phyloP scores from a whole-genome alignment of 2,888 invertebrate species.

The Eilema caniola region DNA sequence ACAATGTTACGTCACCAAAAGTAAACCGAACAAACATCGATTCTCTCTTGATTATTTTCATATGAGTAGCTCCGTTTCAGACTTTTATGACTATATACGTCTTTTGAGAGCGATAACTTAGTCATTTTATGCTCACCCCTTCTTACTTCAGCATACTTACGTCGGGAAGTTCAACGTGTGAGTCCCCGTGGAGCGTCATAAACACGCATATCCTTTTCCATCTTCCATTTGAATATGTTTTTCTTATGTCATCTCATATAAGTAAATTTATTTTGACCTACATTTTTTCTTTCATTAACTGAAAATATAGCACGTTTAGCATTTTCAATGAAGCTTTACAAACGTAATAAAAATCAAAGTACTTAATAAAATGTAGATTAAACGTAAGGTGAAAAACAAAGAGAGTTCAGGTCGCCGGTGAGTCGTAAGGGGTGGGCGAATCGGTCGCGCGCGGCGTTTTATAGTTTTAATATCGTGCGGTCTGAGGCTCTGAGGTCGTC shows the following conservation, averaged over 20 bases:
- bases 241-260: conserved; percentile 56
- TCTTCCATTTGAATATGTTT: conserved; percentile 77
- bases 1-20: conserved; percentile 50
- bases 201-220: conserved; percentile 80
- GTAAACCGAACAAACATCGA: conserved; percentile 64
- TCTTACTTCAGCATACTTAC: conserved; percentile 75
- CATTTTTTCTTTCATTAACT: conserved; percentile 52
- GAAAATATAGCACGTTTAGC: conserved; percentile 51
- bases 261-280: conserved; percentile 46
- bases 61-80: conserved; percentile 77
- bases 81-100: conserved; percentile 82
- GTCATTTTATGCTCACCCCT: conserved; percentile 85
- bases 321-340: conserved; percentile 61
- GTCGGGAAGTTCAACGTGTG: conserved; percentile 76
- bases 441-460: conserved; percentile 79
- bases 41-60: conserved; percentile 83
- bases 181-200: conserved; percentile 78
- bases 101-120: conserved; percentile 85
- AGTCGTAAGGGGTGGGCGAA: conserved; percentile 60
- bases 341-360: conserved; percentile 64
- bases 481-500: conserved; percentile 70
- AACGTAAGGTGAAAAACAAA: conserved; percentile 64
- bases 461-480: conserved; percentile 85
- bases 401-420: conserved; percentile 53
- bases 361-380: conserved; percentile 62